These are phyloP conservation scores for Solen grandis DNA, from an alignment of 1,140 invertebrate species.

Conservation along the genomic window DNA sequence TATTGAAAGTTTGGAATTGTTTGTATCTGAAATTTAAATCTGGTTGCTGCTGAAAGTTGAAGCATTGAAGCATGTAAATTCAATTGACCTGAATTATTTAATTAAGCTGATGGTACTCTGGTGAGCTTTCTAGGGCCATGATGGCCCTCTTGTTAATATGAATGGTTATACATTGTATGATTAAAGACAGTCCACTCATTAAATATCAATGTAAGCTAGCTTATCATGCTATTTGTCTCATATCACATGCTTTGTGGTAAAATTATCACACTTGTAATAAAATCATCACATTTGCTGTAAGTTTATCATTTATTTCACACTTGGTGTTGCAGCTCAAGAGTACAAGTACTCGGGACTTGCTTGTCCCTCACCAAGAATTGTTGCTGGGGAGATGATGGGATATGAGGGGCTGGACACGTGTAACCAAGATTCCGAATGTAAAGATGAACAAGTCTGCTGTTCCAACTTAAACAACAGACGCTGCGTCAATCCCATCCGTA, in stretches of 20 bases:
- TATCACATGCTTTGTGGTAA: not conserved
- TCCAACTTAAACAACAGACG: too few species aligned
- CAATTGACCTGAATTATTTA: too few species aligned
- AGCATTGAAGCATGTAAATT: too few species aligned
- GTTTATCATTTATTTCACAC: not conserved
- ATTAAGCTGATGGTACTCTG: too few species aligned
- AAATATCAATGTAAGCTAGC: not conserved
- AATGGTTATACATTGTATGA: not conserved
- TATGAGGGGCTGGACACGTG: not conserved
- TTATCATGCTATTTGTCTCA: not conserved
- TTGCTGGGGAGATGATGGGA: not conserved
- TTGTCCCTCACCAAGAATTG: conserved; percentile 4
- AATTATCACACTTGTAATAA: not conserved
- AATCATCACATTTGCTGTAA: not conserved
- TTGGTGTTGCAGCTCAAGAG: conserved; percentile 5
- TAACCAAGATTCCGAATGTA: conserved; percentile 7
- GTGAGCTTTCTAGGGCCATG: too few species aligned
- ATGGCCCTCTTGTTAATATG: not conserved
- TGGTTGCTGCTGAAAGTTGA: too few species aligned
- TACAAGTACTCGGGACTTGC: conserved; percentile 27
- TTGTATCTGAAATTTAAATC: too few species aligned
- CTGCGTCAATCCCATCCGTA: too few species aligned
- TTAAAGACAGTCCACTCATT: not conserved
- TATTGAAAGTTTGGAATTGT: too few species aligned
- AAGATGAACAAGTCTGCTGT: conserved; percentile 12